Evolutionary conservation across 2,797 vertebrate species (phyloP), one percentile per base, ranked within the genome.

Genomic region (Lepilemur septentrionalis): DNA sequence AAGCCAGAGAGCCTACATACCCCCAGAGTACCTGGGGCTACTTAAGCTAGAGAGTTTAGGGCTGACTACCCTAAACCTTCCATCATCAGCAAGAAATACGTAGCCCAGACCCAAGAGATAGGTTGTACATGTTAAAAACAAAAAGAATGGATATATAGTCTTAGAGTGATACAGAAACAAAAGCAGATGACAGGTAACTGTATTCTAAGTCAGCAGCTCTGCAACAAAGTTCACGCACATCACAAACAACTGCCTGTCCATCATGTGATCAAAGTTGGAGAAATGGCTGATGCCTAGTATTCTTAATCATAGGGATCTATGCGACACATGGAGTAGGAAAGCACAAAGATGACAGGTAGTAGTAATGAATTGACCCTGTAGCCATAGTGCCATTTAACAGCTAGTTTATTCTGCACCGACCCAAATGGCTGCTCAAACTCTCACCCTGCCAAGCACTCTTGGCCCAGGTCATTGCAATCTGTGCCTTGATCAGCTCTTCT

Each of bases 111-210:
- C 18, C 61, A 85, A 92, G 23, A 84, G 43, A 83, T 67, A 25
- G 70, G 28, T 81, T 96, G 28, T 52, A 84, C 70, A 14, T 43
- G 46, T 94, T 89, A 69, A 89, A 95, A 87, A 82, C 78, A 52
- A 52, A 79, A 94, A 86, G 41, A 81, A 8, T 84, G 75, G 30
- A 46, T 79, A 41, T 20, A 2, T 35, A 92, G 76, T 41, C 75
- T 95, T 32, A 48, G 35, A 94, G 67, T 59, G 48, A 96, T 95
- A 96, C 50, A 90, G 83, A 97, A 95, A 93, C 80, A 93, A 93
- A 96, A 95, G 69, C 87, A 78, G 50, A 82, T 96, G 93, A 92
- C 96, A 96, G 67, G 55, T 90, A 73, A 87, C 48, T 90, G 55
- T 94, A 92, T 93, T 94, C 79, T 86, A 93, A 81, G 90, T 97